These are phyloP conservation scores for Dendrocopos noguchii DNA, from an alignment of 2,113 vertebrate species.

Conservation along the genomic window DNA sequence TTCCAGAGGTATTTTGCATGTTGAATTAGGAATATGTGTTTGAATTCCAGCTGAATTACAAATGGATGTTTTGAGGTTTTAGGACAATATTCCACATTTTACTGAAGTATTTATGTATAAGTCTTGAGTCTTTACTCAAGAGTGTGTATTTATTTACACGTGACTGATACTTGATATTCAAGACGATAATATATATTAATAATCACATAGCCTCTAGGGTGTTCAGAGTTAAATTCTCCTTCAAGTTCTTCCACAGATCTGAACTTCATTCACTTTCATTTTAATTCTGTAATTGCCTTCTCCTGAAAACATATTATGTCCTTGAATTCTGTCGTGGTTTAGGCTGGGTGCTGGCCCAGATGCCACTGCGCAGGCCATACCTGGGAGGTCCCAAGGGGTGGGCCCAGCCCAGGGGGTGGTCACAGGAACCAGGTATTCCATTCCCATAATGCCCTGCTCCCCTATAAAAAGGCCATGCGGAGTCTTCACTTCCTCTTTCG, in stretches of 20 bases:
- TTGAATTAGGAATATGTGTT: neutral
- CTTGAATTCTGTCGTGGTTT: neutral
- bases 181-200: neutral
- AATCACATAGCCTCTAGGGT: accelerated
- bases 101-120: neutral
- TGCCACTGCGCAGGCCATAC: too few relatives aligned
- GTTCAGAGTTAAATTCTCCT: neutral
- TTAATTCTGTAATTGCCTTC: neutral
- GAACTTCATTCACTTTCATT: neutral
- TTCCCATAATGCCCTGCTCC: too few relatives aligned
- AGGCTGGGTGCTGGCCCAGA: too few relatives aligned
- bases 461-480: too few relatives aligned
- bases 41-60: neutral
- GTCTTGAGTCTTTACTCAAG: neutral
- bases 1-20: neutral
- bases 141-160: accelerated
- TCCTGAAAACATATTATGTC: neutral
- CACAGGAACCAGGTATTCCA: too few relatives aligned
- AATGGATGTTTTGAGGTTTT: neutral
- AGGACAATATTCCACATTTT: neutral
- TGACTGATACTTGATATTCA: neutral
- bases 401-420: too few relatives aligned
- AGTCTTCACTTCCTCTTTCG: too few relatives aligned
- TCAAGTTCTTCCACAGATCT: neutral
- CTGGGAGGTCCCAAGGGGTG: too few relatives aligned